Evolutionary conservation across 2,888 invertebrate species (phyloP).

Genomic region (Volucella bombylans): DNA sequence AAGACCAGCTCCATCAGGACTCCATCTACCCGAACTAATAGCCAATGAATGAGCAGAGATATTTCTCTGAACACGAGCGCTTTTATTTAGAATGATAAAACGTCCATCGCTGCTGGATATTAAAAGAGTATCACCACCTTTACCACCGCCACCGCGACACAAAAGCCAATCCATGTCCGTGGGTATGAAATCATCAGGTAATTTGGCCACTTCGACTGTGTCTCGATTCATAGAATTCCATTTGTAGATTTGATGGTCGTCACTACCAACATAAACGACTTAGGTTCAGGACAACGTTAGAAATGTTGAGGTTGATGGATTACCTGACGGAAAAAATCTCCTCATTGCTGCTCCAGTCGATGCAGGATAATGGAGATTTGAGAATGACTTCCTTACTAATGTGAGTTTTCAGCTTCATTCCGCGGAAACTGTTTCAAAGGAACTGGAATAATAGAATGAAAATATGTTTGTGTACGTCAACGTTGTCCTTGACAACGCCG

Average conservation of each 20-base stretch:
- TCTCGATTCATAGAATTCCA: slow-evolving; percentile 94
- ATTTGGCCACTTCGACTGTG: slow-evolving; percentile 88
- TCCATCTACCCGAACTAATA: slow-evolving; percentile 94
- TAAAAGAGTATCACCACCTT: slow-evolving; percentile 88
- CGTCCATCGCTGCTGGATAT: slow-evolving; percentile 94
- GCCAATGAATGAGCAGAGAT: slow-evolving; percentile 97
- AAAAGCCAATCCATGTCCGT: slow-evolving; percentile 94
- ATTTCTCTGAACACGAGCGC: slow-evolving; percentile 95
- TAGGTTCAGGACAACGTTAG: neutral
- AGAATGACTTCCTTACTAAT: slow-evolving; percentile 89
- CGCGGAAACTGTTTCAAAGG: slow-evolving; percentile 20
- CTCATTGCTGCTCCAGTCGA: slow-evolving; percentile 96
- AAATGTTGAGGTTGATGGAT: slow-evolving; percentile 44
- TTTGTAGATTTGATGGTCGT: slow-evolving; percentile 93
- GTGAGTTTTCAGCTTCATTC: slow-evolving; percentile 92
- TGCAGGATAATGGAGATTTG: slow-evolving; percentile 91
- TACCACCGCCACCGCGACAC: slow-evolving; percentile 81
- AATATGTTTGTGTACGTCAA: slow-evolving; percentile 37
- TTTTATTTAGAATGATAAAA: slow-evolving; percentile 93
- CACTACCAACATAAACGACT: slow-evolving; percentile 84
- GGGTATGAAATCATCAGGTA: slow-evolving; percentile 92
- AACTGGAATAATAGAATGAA: slow-evolving; percentile 30
- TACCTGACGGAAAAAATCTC: slow-evolving; percentile 96
- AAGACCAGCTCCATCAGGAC: slow-evolving; percentile 96
- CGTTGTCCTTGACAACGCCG: slow-evolving; percentile 40